Conservation (phyloP, 2,797 vertebrate species). For the Enteromius unitaeniatus region DNA sequence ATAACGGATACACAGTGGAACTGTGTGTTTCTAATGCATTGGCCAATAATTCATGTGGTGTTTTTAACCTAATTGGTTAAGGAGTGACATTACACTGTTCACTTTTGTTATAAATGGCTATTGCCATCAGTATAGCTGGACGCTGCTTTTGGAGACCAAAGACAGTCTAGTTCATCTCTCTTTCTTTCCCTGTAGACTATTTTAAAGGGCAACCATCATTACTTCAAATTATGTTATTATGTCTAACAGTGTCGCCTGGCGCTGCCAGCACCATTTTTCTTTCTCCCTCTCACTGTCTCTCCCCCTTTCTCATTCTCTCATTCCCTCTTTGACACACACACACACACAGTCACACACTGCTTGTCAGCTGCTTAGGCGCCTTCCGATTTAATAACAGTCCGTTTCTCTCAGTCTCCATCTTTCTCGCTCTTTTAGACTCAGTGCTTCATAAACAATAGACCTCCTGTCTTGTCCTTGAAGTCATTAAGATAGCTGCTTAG, state of each 20-base stretch:
- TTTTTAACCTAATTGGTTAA: slow-evolving; percentile 49
- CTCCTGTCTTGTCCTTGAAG: slow-evolving; percentile 57
- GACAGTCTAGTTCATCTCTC: slow-evolving; percentile 61
- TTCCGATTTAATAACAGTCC: slow-evolving; percentile 51
- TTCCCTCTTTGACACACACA: slow-evolving; percentile 43
- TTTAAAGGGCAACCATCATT: slow-evolving; percentile 65
- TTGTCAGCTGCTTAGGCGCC: slow-evolving; percentile 49
- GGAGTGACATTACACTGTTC: slow-evolving; percentile 28
- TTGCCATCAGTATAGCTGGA: slow-evolving; percentile 60
- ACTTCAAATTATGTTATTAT: slow-evolving; percentile 69
- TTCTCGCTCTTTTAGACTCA: slow-evolving; percentile 21
- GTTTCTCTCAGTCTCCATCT: slow-evolving; percentile 38
- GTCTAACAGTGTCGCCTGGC: slow-evolving; percentile 59
- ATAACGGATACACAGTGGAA: not conserved
- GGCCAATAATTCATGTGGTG: slow-evolving; percentile 1
- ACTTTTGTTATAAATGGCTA: slow-evolving; percentile 47
- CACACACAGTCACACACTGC: slow-evolving; percentile 41
- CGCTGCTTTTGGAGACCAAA: slow-evolving; percentile 48
- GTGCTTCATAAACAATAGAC: slow-evolving; percentile 31
- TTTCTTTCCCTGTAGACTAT: slow-evolving; percentile 46
- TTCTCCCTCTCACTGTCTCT: slow-evolving; percentile 30
- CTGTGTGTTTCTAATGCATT: not conserved
- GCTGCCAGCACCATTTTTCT: slow-evolving; percentile 46
- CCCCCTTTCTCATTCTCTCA: slow-evolving; percentile 26
- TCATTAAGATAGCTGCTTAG: slow-evolving; percentile 67